These are phyloP conservation scores for Porites lutea DNA, from an alignment of 64 coral and sea anemone species.

Conservation along the genomic window DNA sequence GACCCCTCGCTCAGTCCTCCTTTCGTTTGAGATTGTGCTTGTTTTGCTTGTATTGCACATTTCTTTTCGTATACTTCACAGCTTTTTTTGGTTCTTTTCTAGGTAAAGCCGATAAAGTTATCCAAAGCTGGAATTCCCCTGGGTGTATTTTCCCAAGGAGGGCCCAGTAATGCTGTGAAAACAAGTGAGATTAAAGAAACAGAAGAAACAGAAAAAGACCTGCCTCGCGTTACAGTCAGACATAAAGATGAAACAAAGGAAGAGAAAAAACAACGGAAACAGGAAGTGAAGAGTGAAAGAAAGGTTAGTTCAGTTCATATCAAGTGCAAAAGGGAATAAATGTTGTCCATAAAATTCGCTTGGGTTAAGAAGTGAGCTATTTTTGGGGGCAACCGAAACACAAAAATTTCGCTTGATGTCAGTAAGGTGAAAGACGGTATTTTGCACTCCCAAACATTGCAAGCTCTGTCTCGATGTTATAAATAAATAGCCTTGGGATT, in stretches of 20 bases:
- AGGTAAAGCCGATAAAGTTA: constrained; percentile 77
- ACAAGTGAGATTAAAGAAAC: neutral
- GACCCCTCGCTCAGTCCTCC: too few species aligned
- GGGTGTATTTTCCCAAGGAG: constrained; percentile 76
- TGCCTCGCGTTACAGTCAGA: neutral
- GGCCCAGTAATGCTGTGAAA: constrained; percentile 34
- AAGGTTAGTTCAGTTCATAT: constrained; percentile 54
- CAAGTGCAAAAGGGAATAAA: too few species aligned
- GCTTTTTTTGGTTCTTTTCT: constrained; percentile 5
- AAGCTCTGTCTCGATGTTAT: too few species aligned
- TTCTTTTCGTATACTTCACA: neutral
- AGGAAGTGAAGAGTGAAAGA: constrained; percentile 88
- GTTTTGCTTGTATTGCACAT: too few species aligned
- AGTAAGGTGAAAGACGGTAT: too few species aligned
- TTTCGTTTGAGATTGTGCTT: too few species aligned
- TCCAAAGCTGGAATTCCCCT: constrained; percentile 94
- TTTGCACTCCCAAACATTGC: too few species aligned
- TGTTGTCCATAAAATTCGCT: too few species aligned
- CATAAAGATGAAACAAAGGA: constrained; percentile 81
- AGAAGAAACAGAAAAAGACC: neutral
- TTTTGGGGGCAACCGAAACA: too few species aligned
- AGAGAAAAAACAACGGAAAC: constrained; percentile 87
- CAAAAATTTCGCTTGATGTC: too few species aligned
- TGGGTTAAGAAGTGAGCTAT: neutral
- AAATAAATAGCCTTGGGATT: too few species aligned